Percentiles rank a stretch among this genome's conserved stretches.
Evolutionary conservation across 2,113 vertebrate species (phyloP).

Genomic region (Tilapia sparmanii): DNA sequence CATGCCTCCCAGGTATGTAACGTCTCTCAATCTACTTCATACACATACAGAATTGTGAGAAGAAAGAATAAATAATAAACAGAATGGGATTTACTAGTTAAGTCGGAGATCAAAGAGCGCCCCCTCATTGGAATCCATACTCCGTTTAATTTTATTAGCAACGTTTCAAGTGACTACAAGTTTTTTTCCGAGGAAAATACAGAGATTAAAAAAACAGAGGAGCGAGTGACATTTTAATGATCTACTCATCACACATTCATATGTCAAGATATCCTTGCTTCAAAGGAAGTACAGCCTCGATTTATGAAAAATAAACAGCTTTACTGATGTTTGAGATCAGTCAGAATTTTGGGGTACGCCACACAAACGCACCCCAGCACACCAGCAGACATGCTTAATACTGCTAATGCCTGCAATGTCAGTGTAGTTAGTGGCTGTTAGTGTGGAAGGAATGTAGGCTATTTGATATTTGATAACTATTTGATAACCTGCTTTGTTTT

Average conservation of each 20-base stretch:
- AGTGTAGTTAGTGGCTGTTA: background rate
- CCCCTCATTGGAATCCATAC: background rate
- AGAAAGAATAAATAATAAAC: background rate
- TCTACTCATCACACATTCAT: background rate
- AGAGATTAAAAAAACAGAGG: background rate
- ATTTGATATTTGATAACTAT: background rate
- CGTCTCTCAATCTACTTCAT: background rate
- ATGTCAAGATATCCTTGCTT: background rate
- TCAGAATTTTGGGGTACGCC: background rate
- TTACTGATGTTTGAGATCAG: background rate
- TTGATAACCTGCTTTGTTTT: background rate
- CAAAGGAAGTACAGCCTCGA: background rate
- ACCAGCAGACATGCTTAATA: background rate
- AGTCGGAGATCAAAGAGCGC: background rate
- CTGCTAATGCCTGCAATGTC: background rate
- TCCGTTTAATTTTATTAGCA: background rate
- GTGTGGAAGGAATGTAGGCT: fast-evolving
- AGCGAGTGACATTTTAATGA: background rate
- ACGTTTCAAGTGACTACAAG: background rate
- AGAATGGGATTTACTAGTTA: background rate
- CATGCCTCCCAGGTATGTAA: background rate
- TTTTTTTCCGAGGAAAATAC: background rate
- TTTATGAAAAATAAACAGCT: background rate
- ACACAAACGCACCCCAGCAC: background rate
- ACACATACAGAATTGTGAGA: background rate